Percentiles rank a stretch among this genome's conserved stretches.
Evolutionary conservation across 1,140 invertebrate species (phyloP).

Genomic region (Centruroides vittatus): DNA sequence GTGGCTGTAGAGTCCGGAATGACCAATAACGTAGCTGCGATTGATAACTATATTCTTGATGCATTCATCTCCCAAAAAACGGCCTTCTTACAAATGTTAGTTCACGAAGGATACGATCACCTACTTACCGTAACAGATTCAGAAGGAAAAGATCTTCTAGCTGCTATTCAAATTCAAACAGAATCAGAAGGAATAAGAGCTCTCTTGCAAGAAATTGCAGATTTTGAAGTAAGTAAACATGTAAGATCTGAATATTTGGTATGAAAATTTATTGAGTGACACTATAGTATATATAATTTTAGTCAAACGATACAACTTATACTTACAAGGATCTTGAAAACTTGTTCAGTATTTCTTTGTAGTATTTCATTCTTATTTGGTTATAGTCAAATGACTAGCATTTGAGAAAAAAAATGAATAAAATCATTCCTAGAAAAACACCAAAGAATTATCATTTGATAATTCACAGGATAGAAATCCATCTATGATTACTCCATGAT

Average conservation of each 20-base stretch:
- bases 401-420: too few relatives aligned
- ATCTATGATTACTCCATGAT: too few relatives aligned
- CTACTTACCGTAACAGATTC: slow-evolving; percentile 60
- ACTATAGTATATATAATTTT: too few relatives aligned
- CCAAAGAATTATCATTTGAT: too few relatives aligned
- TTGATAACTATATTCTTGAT: slow-evolving; percentile 38
- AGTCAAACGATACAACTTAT: too few relatives aligned
- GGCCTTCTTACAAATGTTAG: slow-evolving; percentile 39
- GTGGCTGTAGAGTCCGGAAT: slow-evolving; percentile 62
- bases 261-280: not conserved
- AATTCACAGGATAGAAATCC: too few relatives aligned
- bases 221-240: slow-evolving; percentile 47
- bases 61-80: slow-evolving; percentile 6
- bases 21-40: slow-evolving; percentile 59
- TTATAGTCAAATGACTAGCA: too few relatives aligned
- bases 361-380: too few relatives aligned
- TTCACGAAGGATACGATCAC: slow-evolving; percentile 73
- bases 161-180: slow-evolving; percentile 30
- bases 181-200: slow-evolving; percentile 27
- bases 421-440: too few relatives aligned
- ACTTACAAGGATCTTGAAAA: too few relatives aligned
- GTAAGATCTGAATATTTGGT: not conserved
- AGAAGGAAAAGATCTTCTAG: slow-evolving; percentile 38
- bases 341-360: too few relatives aligned
- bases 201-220: slow-evolving; percentile 48